Base-by-base conservation (phyloP, 2,888 invertebrate genomes). In the Zygaena filipendulae region DNA sequence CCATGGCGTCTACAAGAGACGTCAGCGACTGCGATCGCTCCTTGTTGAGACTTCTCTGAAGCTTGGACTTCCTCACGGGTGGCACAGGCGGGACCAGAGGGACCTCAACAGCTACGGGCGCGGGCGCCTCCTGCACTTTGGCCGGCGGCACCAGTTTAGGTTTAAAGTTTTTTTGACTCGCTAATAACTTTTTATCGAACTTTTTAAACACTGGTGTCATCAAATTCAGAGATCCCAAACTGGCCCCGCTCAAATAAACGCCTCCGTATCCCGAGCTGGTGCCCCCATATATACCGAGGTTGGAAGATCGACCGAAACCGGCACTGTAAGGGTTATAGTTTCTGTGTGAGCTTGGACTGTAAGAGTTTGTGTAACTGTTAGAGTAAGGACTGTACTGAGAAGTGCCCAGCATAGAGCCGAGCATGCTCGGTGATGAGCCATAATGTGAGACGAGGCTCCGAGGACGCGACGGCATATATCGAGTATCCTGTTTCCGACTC, bases 241-340 rank as follows among this genome's bases (percentile, higher is more conserved):
- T 59, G 13, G 79, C 80, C 19, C 84, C 79, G 31, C 87, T 86
- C 39, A 88, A 67, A 32, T 86, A 86, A 13, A 87, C 70, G 25
- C 87, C 86, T 6, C 88, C 88, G 47, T 88, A 88, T 4, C 87
- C 87, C 3, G 85, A 84, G 35, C 83, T 63, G 0, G 84, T 84
- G 16, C 85, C 84, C 3, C 85, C 85, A 36, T 87, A 86, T 30
- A 84, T 75, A n/a, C 74, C 70, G 23, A 68, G 52, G 39, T 66
- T 68, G 3, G 70, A 63, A n/a, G 64, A 48, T 20, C 79, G 54
- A 1, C 71, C 69, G 42, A 75, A 54, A 2, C 77, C 74, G 14
- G 68, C 55, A 31, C 66, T 70, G 44, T 77, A 77, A 8, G 77
- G 77, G 38, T 75, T 75, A 42, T 66, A 75, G 53, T 75, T 77